Evolutionary conservation across 2,797 vertebrate species (phyloP).

Genomic region (Sebastes steindachneri): DNA sequence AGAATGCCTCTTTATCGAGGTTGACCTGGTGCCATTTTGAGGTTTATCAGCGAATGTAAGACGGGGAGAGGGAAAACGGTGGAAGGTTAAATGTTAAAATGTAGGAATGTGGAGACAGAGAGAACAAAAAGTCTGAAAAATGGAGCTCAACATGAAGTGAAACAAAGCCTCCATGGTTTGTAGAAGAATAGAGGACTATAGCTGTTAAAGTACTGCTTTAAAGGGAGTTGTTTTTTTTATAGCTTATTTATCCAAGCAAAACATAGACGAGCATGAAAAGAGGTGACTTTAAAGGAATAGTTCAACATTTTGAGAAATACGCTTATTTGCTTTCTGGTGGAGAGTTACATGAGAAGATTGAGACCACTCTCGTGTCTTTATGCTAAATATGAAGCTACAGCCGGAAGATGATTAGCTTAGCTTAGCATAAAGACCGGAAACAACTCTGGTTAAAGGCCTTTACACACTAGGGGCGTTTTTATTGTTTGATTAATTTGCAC

Average conservation of each 20-base stretch:
- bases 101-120: slow-evolving; percentile 49
- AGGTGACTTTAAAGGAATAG: not conserved
- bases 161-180: slow-evolving; percentile 49
- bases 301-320: not conserved
- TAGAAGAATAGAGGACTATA: not conserved
- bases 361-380: not conserved
- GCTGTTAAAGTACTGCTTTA: not conserved
- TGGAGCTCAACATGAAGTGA: not conserved
- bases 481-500: no score
- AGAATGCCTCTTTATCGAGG: slow-evolving; percentile 59
- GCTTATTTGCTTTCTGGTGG: not conserved
- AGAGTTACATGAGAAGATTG: not conserved
- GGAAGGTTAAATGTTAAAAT: slow-evolving; percentile 61
- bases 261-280: not conserved
- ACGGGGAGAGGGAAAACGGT: slow-evolving; percentile 16
- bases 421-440: not conserved
- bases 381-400: not conserved
- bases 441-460: not conserved
- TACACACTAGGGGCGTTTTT: no score
- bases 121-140: slow-evolving; percentile 16
- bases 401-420: not conserved
- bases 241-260: not conserved
- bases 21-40: slow-evolving; percentile 41
- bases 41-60: slow-evolving; percentile 54
- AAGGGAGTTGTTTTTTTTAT: not conserved